Percentiles rank a stretch among this genome's conserved stretches.
Evolutionary conservation across 1,140 invertebrate genomes (phyloP).

Genomic region (Orchestia grillus): DNA sequence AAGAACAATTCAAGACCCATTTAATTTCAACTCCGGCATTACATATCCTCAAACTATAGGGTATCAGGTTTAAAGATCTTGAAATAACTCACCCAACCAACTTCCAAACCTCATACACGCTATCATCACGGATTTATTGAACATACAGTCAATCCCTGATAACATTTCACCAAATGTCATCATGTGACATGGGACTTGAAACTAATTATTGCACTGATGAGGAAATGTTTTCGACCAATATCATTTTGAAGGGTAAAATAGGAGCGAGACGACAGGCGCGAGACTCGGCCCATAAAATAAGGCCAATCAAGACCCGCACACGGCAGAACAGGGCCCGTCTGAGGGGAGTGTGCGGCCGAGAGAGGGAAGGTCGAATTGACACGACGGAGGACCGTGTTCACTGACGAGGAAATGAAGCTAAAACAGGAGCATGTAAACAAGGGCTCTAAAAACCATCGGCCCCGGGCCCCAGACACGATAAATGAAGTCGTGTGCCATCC

Average conservation of each 20-base stretch:
- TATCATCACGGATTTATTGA: background rate
- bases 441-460: background rate
- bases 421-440: background rate
- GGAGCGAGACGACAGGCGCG: background rate
- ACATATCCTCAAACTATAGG: background rate
- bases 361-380: background rate
- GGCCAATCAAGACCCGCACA: background rate
- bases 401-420: background rate
- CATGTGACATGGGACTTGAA: too few species aligned
- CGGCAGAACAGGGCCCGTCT: background rate
- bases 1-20: background rate
- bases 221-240: background rate
- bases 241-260: background rate
- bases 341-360: background rate
- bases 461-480: background rate
- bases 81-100: background rate
- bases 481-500: background rate
- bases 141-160: background rate
- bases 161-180: too few species aligned
- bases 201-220: too few species aligned
- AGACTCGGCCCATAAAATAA: background rate
- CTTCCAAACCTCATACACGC: background rate
- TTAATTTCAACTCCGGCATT: background rate
- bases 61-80: background rate
- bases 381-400: too few species aligned